Base-by-base conservation (phyloP, 2,888 invertebrate genomes). In the Rhopalosiphum nymphaeae region DNA sequence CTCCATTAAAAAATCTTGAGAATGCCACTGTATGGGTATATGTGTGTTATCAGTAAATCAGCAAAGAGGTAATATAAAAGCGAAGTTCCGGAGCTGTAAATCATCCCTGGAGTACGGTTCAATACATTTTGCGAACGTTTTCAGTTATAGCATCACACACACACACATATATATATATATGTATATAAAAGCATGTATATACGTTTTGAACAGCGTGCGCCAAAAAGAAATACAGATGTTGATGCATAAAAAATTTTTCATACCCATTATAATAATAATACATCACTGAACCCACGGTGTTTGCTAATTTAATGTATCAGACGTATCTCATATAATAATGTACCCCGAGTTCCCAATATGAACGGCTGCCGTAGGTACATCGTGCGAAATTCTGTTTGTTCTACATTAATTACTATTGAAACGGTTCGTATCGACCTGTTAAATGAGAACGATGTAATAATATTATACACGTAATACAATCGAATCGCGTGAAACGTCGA, bases 101-200 rank as follows among this genome's bases (percentile, higher is more conserved):
- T 49, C 87, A 87, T 87, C 46, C 21, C 29, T 29, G 3, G n/a
- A 87, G 87, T n/a, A 87, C 21, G 49, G 87, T 87, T 88, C 21
- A 49, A 46, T 49, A n/a, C 46, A 88, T 88, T 88, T 29, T 49
- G 49, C 87, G 13, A 49, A 87, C 87, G 87, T 87, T 87, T 87
- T 49, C 87, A 87, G 85, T 85, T 85, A 85, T n/a, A 3, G 36
- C 25, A 85, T 85, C 44, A 44, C 44, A 29, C 13, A 29, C 42
- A 36, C 25, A 46, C 44, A 44, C 1, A 16, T 3, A 53, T 53
- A 13, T 53, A 53, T 46, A 46, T 53, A 53, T 16, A 53, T 53
- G 21, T 16, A 16, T 53, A 53, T 53, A 21, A 4, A 21, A 53
- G 26, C 7, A 10, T 44, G 44, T 85, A 36, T 85, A 85, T 85